Percentiles rank a stretch among this genome's conserved stretches.
Conservation (phyloP, 1,140 invertebrate genomes). For the Drosophila punjabiensis region DNA sequence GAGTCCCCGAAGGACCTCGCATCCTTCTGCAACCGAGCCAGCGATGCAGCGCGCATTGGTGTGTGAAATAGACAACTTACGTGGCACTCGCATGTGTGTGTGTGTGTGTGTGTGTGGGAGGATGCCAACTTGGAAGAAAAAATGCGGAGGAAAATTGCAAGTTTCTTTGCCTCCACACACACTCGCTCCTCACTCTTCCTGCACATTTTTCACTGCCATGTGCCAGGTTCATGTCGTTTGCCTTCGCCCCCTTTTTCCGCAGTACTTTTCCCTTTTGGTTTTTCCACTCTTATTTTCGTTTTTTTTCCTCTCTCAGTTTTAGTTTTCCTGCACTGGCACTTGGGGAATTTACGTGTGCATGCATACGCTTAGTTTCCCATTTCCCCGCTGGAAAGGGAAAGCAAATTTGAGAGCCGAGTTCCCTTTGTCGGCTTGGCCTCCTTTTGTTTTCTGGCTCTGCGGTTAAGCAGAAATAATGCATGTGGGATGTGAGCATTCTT, state of each 20-base stretch:
- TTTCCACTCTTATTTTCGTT: conserved; percentile 29
- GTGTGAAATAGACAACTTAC: conserved; percentile 77
- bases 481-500: conserved; percentile 40
- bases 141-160: conserved; percentile 49
- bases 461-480: conserved; percentile 67
- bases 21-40: conserved; percentile 8
- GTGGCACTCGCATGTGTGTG: conserved; percentile 42
- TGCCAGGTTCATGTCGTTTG: conserved; percentile 62
- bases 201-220: conserved; percentile 75
- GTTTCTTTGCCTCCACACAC: conserved; percentile 38
- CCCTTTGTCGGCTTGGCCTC: conserved; percentile 28
- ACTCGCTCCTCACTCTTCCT: conserved; percentile 40
- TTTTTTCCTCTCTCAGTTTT: conserved; percentile 4
- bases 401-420: conserved; percentile 46
- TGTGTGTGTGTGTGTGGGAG: conserved; percentile 8
- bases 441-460: conserved; percentile 38
- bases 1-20: conserved; percentile 19
- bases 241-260: not conserved
- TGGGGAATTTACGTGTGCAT: conserved; percentile 75
- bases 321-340: conserved; percentile 60
- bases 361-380: conserved; percentile 62
- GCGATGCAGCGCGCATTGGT: conserved; percentile 60
- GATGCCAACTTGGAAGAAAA: conserved; percentile 39
- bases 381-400: conserved; percentile 13
- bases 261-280: conserved; percentile 15